These are phyloP conservation scores for Oreochromis aureus DNA, from an alignment of 2,113 vertebrate species.

Conservation along the genomic window DNA sequence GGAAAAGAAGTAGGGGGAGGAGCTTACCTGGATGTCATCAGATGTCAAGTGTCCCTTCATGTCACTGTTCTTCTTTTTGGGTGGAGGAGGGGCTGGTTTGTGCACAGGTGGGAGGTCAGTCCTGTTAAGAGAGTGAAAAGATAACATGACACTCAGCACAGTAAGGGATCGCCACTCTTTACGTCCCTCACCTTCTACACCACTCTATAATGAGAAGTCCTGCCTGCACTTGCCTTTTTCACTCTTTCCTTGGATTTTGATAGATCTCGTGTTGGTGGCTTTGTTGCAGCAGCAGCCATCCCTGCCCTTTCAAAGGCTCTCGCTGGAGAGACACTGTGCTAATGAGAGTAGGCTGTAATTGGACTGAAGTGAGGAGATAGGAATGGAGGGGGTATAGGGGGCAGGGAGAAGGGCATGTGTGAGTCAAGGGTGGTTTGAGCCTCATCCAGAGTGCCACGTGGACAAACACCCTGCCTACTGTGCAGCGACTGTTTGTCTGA, in stretches of 20 bases:
- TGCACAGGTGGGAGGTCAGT: slow-evolving; percentile 80
- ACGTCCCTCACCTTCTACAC: slow-evolving; percentile 57
- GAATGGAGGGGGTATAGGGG: slow-evolving; percentile 42
- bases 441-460: slow-evolving; percentile 29
- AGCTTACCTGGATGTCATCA: slow-evolving; percentile 85
- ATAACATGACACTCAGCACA: slow-evolving; percentile 64
- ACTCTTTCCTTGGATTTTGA: slow-evolving; percentile 66
- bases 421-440: slow-evolving; percentile 53
- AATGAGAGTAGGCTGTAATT: slow-evolving; percentile 71
- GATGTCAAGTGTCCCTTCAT: slow-evolving; percentile 81
- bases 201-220: slow-evolving; percentile 67
- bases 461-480: slow-evolving; percentile 32
- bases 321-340: slow-evolving; percentile 68
- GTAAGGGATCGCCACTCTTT: slow-evolving; percentile 16
- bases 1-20: background rate
- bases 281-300: slow-evolving; percentile 65
- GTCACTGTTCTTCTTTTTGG: slow-evolving; percentile 80
- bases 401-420: slow-evolving; percentile 61
- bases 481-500: slow-evolving; percentile 28
- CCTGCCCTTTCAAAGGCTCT: slow-evolving; percentile 71
- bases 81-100: slow-evolving; percentile 80
- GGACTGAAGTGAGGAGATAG: slow-evolving; percentile 67
- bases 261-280: slow-evolving; percentile 64
- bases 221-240: slow-evolving; percentile 72
- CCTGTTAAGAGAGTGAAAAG: slow-evolving; percentile 71